Evolutionary conservation across 1,140 invertebrate species (phyloP), one percentile per base, ranked within the genome.

Genomic region (Harlomillsia oculata): DNA sequence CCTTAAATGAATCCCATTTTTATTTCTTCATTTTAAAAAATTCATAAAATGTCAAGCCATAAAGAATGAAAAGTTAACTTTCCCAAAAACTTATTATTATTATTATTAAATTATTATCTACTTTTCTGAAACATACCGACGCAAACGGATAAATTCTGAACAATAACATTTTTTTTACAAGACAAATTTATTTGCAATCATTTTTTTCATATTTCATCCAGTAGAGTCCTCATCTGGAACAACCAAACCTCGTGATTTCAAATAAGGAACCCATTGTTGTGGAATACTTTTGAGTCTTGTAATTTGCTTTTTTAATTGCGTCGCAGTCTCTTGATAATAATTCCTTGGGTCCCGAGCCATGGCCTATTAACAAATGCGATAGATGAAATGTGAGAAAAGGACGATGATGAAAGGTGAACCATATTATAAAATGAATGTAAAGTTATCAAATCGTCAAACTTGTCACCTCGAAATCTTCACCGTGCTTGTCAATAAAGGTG

Each of bases 291-390:
- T 65, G 2, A 65, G 34, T 39, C 60, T 23, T 29, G 39, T 53
- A 2, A 65, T 50, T 55, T 65, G 63, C 14, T 40, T 18, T 14
- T 37, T 18, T 20, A 65, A 28, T 40, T 65, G 63, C 4, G 56
- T 29, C 13, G 63, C 25, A 3, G 63, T 65, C 50, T 65, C 63
- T 55, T 65, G 63, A 55, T 62, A 59, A 54, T 59, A 65, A 53
- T 65, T 65, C 4, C 29, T 49, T 14, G 55, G 59, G 34, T 65
- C 63, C 14, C 45, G 53, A 1, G 56, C 39, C 63, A 65, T 65
- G 11, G 51, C 63, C 63, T 63, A 32, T 21, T 37, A 57, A 41
- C 28, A 21, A 34, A 51, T 52, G 28, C 21, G 21, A 37, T 53
- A 9, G 16, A 30, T 41, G 2, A 6, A 34, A 39, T 16, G n/a